These are phyloP conservation scores for Cancer borealis DNA, from an alignment of 2,888 invertebrate genomes.

Conservation along the genomic window DNA sequence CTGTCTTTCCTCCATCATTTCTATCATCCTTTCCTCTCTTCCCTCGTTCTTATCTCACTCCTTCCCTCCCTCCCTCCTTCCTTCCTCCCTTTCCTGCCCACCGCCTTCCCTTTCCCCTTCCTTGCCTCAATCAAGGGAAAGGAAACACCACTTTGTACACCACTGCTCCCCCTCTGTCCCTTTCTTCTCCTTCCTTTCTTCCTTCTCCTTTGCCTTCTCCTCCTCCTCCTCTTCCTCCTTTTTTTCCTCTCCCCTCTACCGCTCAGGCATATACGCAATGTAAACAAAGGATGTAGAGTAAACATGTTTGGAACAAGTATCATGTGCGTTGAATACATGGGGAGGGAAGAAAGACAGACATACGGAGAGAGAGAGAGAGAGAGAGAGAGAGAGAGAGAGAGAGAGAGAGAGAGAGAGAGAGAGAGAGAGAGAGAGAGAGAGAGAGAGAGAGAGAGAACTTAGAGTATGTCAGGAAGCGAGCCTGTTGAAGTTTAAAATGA, in stretches of 20 bases:
- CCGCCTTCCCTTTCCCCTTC: constrained; percentile 33
- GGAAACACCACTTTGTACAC: not conserved
- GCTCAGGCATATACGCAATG: not conserved
- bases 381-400: no score
- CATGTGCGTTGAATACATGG: not conserved
- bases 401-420: not conserved
- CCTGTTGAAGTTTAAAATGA: not conserved
- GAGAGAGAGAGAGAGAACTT: constrained; percentile 38
- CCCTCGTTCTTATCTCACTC: not conserved
- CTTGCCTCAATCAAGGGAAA: constrained; percentile 11
- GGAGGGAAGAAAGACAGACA: constrained; percentile 2
- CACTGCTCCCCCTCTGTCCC: constrained; percentile 1
- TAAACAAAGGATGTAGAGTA: constrained; percentile 7
- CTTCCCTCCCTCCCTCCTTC: not conserved
- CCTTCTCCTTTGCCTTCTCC: not conserved
- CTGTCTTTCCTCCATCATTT: not conserved
- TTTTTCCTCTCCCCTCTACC: not conserved
- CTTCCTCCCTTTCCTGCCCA: constrained; percentile 13
- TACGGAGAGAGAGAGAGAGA: not conserved
- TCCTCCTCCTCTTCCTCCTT: constrained; percentile 8
- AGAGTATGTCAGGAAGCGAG: not conserved
- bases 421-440: not conserved
- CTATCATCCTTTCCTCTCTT: not conserved
- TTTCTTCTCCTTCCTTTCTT: constrained; percentile 42
- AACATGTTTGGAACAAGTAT: constrained; percentile 20